phyloP scores from a whole-genome alignment of 2,888 invertebrate genomes.

The Tinea pellionella region DNA sequence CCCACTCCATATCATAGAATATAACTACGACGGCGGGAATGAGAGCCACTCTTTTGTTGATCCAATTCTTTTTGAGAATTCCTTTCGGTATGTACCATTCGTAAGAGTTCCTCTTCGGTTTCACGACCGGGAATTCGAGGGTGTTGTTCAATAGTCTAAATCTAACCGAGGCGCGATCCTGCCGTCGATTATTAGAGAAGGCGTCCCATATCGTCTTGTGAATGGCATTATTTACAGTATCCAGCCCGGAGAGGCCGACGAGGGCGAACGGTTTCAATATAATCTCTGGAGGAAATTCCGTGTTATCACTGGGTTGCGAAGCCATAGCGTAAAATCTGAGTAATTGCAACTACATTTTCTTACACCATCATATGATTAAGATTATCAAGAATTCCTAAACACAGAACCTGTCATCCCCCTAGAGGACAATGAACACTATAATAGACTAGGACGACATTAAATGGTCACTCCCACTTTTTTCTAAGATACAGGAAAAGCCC shows the following conservation, averaged over 20 bases:
- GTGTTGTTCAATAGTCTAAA: slow-evolving; percentile 85
- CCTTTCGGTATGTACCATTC: slow-evolving; percentile 97
- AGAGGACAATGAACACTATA: too few relatives aligned
- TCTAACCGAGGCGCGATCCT: slow-evolving; percentile 84
- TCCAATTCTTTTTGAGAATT: slow-evolving; percentile 94
- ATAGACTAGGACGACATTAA: too few relatives aligned
- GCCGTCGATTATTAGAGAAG: slow-evolving; percentile 83
- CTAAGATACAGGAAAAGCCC: too few relatives aligned
- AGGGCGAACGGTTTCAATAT: slow-evolving; percentile 86
- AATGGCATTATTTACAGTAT: slow-evolving; percentile 83
- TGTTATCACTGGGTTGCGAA: slow-evolving; percentile 65
- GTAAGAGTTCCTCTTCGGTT: slow-evolving; percentile 89
- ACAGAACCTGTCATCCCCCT: too few relatives aligned
- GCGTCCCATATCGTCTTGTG: slow-evolving; percentile 96
- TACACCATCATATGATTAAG: too few relatives aligned
- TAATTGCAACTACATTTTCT: too few relatives aligned
- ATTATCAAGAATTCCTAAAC: too few relatives aligned
- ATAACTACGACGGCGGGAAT: slow-evolving; percentile 94
- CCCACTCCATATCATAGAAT: slow-evolving; percentile 98
- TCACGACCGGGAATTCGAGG: slow-evolving; percentile 88
- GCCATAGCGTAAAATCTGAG: slow-evolving; percentile 55
- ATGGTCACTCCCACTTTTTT: too few relatives aligned
- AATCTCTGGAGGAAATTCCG: slow-evolving; percentile 86
- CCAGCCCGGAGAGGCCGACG: slow-evolving; percentile 89
- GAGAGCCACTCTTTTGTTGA: slow-evolving; percentile 89